Evolutionary conservation across 2,888 invertebrate genomes (phyloP).

Genomic region (Drosophila demipolita): DNA sequence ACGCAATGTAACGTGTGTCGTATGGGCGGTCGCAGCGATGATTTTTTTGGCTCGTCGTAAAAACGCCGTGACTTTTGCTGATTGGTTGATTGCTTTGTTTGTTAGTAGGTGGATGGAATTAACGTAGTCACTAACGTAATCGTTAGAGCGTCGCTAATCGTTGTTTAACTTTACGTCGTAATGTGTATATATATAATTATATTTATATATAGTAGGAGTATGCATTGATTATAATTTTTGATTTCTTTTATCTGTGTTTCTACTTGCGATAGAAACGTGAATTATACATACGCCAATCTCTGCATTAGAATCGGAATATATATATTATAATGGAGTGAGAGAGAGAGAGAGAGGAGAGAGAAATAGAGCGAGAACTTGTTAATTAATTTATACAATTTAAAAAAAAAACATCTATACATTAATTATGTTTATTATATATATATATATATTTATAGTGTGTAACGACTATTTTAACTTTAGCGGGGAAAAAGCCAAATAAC

Average conservation of each 20-base stretch:
- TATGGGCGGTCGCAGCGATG: conserved; percentile 58
- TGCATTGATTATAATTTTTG: conserved; percentile 33
- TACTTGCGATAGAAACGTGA: conserved; percentile 83
- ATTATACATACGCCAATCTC: conserved; percentile 84
- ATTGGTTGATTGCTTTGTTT: conserved; percentile 21
- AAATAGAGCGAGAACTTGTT: conserved; percentile 69
- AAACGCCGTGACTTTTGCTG: conserved; percentile 27
- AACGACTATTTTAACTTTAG: conserved; percentile 19
- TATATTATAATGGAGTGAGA: conserved; percentile 40
- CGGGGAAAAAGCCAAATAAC: conserved; percentile 1
- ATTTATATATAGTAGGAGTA: conserved; percentile 28
- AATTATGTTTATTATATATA: conserved; percentile 15
- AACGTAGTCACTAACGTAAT: conserved; percentile 37
- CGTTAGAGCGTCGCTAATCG: conserved; percentile 38
- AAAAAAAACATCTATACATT: background rate
- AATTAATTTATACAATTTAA: conserved; percentile 49
- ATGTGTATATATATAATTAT: conserved; percentile 20
- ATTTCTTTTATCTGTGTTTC: conserved; percentile 38
- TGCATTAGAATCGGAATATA: conserved; percentile 70
- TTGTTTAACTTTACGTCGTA: conserved; percentile 43
- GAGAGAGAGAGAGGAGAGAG: conserved; percentile 63
- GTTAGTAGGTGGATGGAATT: conserved; percentile 47
- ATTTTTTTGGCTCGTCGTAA: conserved; percentile 39
- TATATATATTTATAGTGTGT: conserved; percentile 12
- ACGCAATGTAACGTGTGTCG: conserved; percentile 31